Base-by-base conservation (phyloP, 2,797 vertebrate genomes). In the Acrossocheilus wenchowensis region DNA sequence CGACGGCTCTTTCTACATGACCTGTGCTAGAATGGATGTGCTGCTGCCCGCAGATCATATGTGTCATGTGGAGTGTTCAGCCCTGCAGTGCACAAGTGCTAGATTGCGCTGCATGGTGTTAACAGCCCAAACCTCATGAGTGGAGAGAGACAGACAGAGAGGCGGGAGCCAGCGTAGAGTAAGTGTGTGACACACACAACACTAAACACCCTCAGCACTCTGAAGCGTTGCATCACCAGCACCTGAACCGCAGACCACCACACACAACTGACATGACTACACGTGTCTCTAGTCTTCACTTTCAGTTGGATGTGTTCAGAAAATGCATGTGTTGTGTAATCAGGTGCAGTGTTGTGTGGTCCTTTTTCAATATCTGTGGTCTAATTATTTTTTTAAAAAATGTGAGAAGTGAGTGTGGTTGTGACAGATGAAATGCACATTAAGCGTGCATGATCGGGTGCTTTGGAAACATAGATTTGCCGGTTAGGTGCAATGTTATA, bases 231-330 rank as follows among this genome's bases (percentile, higher is more conserved):
- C 80, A 81, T 81, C 80, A 81, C 30, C 57, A 36, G 1, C 26
- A 50, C 26, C 41, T 81, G 17, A 81, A 71, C 80, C 64, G 1
- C 80, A 81, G 80, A 71, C 64, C 64, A 71, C 80, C 64, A n/a
- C 80, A 52, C 3, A n/a, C 6, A 2, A 7, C 5, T 81, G 79
- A 45, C 21, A 78, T 6, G 14, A n/a, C 14, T 79, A 12, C 75
- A 52, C 1, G 1, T 64, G 36, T 6, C 57, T 12, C 2, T 4
- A 30, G 57, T 21, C 45, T 19, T 19, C 6, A 43, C 57, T 43
- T 64, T 45, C 39, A 43, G 57, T 64, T 26, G 2, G 3, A 78
- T 43, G 77, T 19, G 54, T 62, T 26, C 9, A 62, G 7, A 79
- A 62, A 19, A 62, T 17, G 2, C 0, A 10, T 41, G 7, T 12